Percentiles rank a stretch among this genome's conserved stretches.
phyloP scores from a whole-genome alignment of 2,888 invertebrate species.

The Euzophera pinguis region DNA sequence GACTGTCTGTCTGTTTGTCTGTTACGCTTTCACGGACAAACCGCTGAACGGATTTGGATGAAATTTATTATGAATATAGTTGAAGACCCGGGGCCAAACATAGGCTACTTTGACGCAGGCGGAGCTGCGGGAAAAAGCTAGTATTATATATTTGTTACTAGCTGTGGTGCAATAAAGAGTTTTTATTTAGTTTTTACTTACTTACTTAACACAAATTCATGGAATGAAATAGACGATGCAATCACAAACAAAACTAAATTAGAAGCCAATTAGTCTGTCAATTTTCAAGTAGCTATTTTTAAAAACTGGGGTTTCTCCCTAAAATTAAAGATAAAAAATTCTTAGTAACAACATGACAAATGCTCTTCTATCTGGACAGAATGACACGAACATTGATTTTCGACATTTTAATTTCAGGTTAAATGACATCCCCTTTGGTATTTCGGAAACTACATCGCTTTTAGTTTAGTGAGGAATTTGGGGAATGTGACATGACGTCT shows the following conservation, averaged over 20 bases:
- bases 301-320: conserved; percentile 26
- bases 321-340: conserved; percentile 44
- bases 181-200: no score
- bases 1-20: no score
- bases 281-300: conserved; percentile 28
- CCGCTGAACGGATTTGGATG: no score
- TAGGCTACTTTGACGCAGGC: no score
- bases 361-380: conserved; percentile 35
- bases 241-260: conserved; percentile 32
- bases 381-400: conserved; percentile 67
- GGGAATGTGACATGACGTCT: conserved; percentile 12
- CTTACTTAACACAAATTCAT: neutral
- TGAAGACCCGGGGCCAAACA: no score
- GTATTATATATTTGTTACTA: no score
- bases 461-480: conserved; percentile 18
- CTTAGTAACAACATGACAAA: conserved; percentile 48
- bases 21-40: no score
- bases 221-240: neutral
- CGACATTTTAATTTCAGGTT: conserved; percentile 77
- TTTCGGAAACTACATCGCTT: conserved; percentile 37
- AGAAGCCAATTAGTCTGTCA: conserved; percentile 50
- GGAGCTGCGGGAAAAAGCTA: no score
- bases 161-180: no score
- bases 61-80: no score
- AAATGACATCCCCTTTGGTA: conserved; percentile 59